These are phyloP conservation scores for Zhengitettix transpicula DNA, from an alignment of 2,888 invertebrate species.

Conservation along the genomic window DNA sequence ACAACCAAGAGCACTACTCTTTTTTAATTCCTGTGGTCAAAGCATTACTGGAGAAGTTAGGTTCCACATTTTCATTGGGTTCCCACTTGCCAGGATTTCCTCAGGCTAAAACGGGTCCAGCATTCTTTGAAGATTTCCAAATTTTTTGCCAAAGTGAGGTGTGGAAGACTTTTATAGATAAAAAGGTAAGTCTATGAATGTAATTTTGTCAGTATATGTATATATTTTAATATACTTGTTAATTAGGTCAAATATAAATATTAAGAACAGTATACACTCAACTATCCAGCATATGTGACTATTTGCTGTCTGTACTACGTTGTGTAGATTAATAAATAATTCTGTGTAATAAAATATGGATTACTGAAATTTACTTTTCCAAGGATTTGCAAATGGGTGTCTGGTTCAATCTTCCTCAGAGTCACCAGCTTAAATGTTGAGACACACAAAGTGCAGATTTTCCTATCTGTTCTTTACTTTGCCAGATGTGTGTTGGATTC, in stretches of 20 bases:
- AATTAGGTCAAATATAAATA: neutral
- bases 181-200: slow-evolving; percentile 26
- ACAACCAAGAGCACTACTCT: slow-evolving; percentile 38
- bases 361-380: no score
- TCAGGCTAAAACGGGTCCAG: slow-evolving; percentile 33
- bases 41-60: slow-evolving; percentile 36
- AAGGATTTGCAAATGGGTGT: no score
- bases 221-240: neutral
- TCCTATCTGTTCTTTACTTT: no score
- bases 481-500: no score
- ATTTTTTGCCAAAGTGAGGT: slow-evolving; percentile 34
- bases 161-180: slow-evolving; percentile 35
- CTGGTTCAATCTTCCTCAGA: no score
- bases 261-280: neutral
- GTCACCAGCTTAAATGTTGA: no score
- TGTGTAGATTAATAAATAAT: no score
- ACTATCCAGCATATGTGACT: neutral
- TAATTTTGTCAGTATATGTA: neutral
- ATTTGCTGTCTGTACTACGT: no score
- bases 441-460: no score
- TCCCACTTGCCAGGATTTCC: slow-evolving; percentile 32
- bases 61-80: slow-evolving; percentile 16
- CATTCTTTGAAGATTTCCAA: slow-evolving; percentile 42
- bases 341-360: no score
- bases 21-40: slow-evolving; percentile 44